phyloP scores from a whole-genome alignment of 1,140 invertebrate species.

The Ips typographus region DNA sequence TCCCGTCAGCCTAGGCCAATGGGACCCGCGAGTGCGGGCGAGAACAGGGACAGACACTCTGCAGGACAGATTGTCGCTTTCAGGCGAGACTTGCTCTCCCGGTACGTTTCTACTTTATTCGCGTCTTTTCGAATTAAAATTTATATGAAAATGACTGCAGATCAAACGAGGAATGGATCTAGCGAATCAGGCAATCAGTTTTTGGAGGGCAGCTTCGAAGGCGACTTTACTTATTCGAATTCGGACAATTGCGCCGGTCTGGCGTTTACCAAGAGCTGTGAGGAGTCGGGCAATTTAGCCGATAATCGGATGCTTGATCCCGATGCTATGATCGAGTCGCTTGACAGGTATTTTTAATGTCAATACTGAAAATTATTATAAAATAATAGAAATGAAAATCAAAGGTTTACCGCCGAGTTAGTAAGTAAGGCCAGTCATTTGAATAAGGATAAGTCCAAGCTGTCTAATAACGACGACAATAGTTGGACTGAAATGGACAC shows the following conservation, averaged over 20 bases:
- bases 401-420: conserved; percentile 61
- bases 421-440: conserved; percentile 60
- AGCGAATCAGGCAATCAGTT: conserved; percentile 39
- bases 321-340: conserved; percentile 66
- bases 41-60: conserved; percentile 34
- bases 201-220: conserved; percentile 42
- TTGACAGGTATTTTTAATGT: conserved; percentile 51
- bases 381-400: no score
- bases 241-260: conserved; percentile 37
- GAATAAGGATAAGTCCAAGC: conserved; percentile 48
- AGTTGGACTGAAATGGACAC: conserved; percentile 77
- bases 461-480: conserved; percentile 47
- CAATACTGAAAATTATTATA: no score
- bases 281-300: conserved; percentile 39
- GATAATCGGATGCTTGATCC: conserved; percentile 57
- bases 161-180: conserved; percentile 49
- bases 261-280: conserved; percentile 38
- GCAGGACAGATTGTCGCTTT: conserved; percentile 46
- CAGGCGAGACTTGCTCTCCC: conserved; percentile 45
- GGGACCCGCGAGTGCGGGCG: conserved; percentile 36
- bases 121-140: background rate
- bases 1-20: conserved; percentile 19
- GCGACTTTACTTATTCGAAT: conserved; percentile 41
- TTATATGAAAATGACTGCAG: conserved; percentile 8
- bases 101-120: conserved; percentile 11